Percentiles rank a stretch among this genome's conserved stretches.
These are phyloP conservation scores for Trachops cirrhosus DNA, from an alignment of 2,797 vertebrate species.

Conservation along the genomic window DNA sequence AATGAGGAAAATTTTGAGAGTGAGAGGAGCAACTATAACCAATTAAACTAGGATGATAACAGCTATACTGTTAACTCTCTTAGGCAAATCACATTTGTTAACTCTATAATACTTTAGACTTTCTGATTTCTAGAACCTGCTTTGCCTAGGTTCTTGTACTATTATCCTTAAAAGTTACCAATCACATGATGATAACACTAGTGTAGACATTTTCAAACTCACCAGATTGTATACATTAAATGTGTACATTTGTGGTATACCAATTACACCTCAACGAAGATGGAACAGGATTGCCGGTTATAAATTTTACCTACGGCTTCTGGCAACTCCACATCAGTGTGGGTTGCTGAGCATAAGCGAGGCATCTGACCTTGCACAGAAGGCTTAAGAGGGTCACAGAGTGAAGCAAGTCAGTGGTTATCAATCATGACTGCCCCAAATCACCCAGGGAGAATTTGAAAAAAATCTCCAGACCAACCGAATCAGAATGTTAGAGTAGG, in stretches of 20 bases:
- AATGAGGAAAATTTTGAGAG: not conserved
- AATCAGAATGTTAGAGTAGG: not conserved
- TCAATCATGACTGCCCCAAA: not conserved
- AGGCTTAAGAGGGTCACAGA: not conserved
- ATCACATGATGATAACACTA: not conserved
- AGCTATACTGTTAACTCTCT: not conserved
- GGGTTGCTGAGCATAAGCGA: not conserved
- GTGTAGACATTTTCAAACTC: not conserved
- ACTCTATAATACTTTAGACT: not conserved
- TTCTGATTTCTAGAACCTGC: not conserved
- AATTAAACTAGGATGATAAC: not conserved
- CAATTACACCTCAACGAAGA: not conserved
- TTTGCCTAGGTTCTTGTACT: not conserved
- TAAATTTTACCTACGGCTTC: not conserved
- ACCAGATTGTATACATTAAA: not conserved
- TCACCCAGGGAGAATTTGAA: not conserved
- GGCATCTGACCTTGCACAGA: not conserved
- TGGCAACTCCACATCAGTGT: not conserved
- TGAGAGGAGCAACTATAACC: not conserved
- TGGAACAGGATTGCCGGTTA: not conserved
- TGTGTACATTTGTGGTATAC: not conserved
- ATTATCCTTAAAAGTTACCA: not conserved
- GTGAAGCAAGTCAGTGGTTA: not conserved
- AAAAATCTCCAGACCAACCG: not conserved
- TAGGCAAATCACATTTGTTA: not conserved